Evolutionary conservation across 2,888 invertebrate species (phyloP), one percentile per base, ranked within the genome.

Genomic region (Athrips mouffetella): DNA sequence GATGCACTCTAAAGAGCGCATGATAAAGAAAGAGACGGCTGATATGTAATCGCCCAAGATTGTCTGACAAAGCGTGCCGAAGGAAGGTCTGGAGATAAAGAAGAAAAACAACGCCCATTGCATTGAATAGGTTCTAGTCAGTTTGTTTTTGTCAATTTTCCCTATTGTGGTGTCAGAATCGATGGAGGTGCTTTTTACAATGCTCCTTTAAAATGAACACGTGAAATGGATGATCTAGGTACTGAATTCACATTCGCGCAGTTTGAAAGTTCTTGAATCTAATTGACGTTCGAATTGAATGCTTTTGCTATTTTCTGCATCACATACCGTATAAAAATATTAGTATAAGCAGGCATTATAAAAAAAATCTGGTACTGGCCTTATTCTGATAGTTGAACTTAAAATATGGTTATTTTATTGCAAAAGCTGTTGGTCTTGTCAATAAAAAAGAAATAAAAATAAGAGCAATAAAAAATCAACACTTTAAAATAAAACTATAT

Each of bases 41-140:
- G 37, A 47, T 35, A 47, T 47, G 27, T 44, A 44, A 50, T 50
- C 50, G 29, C 35, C 25, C 18, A 16, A 37, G 46, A 50, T 47
- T 35, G 46, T 49, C 29, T 40, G 25, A 46, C 42, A 40, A 49
- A 44, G 41, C 41, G 15, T 31, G 48, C 41, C 49, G 40, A 33
- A 27, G 49, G 25, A 39, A 29, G 31, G 42, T 31, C 18, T 29
- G 21, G 25, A 39, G 25, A 29, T 33, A 44, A n/a, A n/a, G 29
- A 27, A 49, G 49, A 49, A 45, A 49, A 49, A 49, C 45, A 39
- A 45, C 39, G 40, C 30, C 18, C 23, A 40, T 31, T 39, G 31
- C 21, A 45, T 49, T 45, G 39, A 45, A 45, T 42, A 42, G 42
- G 29, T 16, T 18, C n/a, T 23, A 16, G 29, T 16, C 29, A 18